These are phyloP conservation scores for Paramisgurnus dabryanus DNA, from an alignment of 2,113 vertebrate genomes.

Conservation along the genomic window DNA sequence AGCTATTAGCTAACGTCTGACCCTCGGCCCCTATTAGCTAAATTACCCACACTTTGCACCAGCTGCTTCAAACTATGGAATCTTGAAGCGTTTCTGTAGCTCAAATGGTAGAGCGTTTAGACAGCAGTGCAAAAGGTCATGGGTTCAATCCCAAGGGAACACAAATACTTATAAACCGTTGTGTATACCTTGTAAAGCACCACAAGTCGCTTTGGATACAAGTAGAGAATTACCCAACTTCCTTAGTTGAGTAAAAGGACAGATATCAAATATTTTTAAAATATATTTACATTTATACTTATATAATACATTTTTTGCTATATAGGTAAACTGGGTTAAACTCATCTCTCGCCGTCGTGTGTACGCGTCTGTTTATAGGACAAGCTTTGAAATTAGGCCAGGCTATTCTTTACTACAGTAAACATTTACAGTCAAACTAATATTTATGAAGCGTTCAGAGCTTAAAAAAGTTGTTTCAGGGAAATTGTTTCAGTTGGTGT, in stretches of 20 bases:
- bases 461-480: background rate
- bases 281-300: too few relatives aligned
- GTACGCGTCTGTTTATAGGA: background rate
- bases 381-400: constrained; percentile 3
- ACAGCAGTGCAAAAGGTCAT: too few relatives aligned
- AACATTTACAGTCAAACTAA: background rate
- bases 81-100: too few relatives aligned
- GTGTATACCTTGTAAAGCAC: too few relatives aligned
- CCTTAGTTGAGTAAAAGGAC: too few relatives aligned
- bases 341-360: constrained; percentile 14
- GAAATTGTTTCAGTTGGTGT: background rate
- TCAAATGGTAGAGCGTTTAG: too few relatives aligned
- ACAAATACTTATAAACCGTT: too few relatives aligned
- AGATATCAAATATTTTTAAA: too few relatives aligned
- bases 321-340: background rate
- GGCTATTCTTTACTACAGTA: constrained; percentile 9
- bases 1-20: constrained; percentile 26
- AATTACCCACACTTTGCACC: constrained; percentile 16
- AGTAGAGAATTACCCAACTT: too few relatives aligned
- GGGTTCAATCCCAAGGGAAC: too few relatives aligned
- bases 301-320: background rate
- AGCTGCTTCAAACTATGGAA: background rate
- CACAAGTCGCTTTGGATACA: too few relatives aligned
- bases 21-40: constrained; percentile 19
- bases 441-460: background rate